A percentile compares a stretch with the other conserved stretches of the same genome.
Conservation (phyloP, 2,797 vertebrate genomes). For the Ambastaia sidthimunki region DNA sequence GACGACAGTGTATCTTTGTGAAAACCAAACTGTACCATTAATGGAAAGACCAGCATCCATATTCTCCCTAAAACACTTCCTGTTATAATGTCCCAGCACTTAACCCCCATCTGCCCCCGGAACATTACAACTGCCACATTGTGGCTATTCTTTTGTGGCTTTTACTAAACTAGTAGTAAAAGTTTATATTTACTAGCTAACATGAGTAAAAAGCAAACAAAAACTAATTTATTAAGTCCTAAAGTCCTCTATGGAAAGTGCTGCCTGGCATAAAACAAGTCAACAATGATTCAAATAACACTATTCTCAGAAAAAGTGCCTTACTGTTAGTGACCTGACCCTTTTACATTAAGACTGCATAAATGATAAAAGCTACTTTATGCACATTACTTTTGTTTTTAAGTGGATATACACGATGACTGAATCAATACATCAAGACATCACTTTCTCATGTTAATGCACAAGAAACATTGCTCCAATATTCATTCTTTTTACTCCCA, state of each 20-base stretch:
- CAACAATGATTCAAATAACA: neutral
- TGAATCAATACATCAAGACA: neutral
- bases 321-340: constrained; percentile 35
- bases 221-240: too few relatives aligned
- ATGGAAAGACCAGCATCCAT: constrained; percentile 18
- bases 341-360: neutral
- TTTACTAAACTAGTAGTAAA: neutral
- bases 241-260: neutral
- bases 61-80: constrained; percentile 14
- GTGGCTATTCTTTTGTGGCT: constrained; percentile 10
- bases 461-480: neutral
- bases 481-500: neutral
- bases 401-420: neutral
- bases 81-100: constrained; percentile 31
- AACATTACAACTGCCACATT: neutral
- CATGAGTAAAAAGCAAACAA: neutral
- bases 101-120: constrained; percentile 20
- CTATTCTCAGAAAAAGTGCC: neutral
- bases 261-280: neutral
- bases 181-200: neutral
- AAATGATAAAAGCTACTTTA: neutral
- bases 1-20: neutral
- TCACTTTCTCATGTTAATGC: neutral
- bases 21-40: constrained; percentile 4
- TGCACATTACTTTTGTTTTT: constrained; percentile 2